Base-by-base conservation (phyloP, 1,140 invertebrate species). In the Drosophila cardini region DNA sequence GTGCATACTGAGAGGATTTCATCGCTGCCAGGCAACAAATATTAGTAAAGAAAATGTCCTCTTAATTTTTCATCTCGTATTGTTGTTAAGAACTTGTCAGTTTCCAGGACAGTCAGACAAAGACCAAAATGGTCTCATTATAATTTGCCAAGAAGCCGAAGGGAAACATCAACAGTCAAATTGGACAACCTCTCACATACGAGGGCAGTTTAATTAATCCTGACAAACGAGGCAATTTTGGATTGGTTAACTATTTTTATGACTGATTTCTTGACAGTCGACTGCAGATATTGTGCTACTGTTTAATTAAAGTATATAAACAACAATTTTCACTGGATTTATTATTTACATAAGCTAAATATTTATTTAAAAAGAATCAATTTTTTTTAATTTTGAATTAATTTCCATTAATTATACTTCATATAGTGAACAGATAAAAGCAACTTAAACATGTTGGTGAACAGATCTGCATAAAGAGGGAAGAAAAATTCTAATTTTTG, bases 11-110 rank as follows among this genome's bases (percentile, higher is more conserved):
- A 72, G 78, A 71, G 76, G 76, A 83, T 76, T 73, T 74, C 65
- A 68, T 55, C 10, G 78, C 70, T 81, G 81, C 82, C 65, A 53
- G 76, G 80, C 76, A 83, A 83, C 80, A 79, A 84, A 48, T 30
- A 46, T 53, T 9, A 4, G 15, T 21, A 36, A 48, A 36, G 10
- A n/a, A 32, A 21, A 21, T 53, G 7, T 38, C 36, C 34, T 36
- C 53, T 38, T 21, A 40, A 18, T 26, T 36, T 13, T 13, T 36
- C 21, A 40, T 13, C 36, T 13, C 50, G 52, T 46, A 62, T 67
- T 53, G 38, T 26, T 13, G 48, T 56, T 40, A 43, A 43, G 16
- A 72, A 78, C 65, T 78, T 78, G 50, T 63, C 72, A 48, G 67
- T 53, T 18, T 13, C 50, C 26, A 43, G 36, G 30, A 16, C 38